These are phyloP conservation scores for Percopsis omiscomaycus DNA, from an alignment of 2,797 vertebrate species.

Conservation along the genomic window DNA sequence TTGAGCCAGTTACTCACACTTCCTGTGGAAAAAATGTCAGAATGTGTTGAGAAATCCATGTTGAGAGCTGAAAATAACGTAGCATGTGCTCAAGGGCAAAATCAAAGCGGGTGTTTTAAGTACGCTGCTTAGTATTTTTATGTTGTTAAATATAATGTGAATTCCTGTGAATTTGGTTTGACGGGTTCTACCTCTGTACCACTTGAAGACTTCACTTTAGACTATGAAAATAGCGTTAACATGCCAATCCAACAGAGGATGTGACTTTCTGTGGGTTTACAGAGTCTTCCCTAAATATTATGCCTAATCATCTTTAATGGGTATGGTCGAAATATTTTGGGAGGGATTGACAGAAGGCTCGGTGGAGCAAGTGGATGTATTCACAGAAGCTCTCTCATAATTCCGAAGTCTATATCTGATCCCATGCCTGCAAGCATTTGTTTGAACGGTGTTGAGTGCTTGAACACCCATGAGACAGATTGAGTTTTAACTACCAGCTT, in stretches of 20 bases:
- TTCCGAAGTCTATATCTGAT: constrained; percentile 1
- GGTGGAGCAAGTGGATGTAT: background rate
- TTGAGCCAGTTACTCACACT: no score
- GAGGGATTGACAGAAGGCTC: constrained; percentile 13
- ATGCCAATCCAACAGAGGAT: background rate
- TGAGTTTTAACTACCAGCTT: constrained; percentile 6
- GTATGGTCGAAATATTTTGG: constrained; percentile 5
- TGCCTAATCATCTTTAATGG: background rate
- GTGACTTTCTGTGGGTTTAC: background rate
- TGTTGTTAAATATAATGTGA: background rate
- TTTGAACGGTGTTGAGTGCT: background rate
- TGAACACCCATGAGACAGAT: constrained; percentile 4
- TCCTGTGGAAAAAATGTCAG: no score
- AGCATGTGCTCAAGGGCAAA: no score
- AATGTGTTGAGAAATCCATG: no score
- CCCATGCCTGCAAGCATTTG: background rate
- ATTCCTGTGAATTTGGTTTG: background rate
- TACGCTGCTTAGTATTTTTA: background rate
- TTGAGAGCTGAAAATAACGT: no score
- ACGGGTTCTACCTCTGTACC: background rate
- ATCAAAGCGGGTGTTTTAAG: no score
- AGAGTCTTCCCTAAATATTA: constrained; percentile 1
- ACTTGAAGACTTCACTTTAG: background rate
- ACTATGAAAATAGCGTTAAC: background rate
- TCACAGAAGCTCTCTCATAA: background rate